Conservation (phyloP, 2,888 invertebrate genomes). For the Furcula furcula region DNA sequence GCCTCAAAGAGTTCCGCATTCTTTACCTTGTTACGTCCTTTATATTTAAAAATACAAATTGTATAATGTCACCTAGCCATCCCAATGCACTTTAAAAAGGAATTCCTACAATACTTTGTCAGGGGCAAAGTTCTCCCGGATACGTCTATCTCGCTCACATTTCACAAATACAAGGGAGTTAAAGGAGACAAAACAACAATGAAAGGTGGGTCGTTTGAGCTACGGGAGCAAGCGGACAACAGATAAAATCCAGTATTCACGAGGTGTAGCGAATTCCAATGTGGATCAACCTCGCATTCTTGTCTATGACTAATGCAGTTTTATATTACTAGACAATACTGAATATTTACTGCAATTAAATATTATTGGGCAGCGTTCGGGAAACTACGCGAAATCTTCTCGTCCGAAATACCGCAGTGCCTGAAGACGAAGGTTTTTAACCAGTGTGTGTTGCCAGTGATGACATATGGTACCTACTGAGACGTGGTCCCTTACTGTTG, state of each 20-base stretch:
- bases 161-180: slow-evolving; percentile 1
- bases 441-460: too few relatives aligned
- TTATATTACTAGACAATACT: slow-evolving; percentile 12
- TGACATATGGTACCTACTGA: too few relatives aligned
- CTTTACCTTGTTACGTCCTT: too few relatives aligned
- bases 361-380: too few relatives aligned
- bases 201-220: slow-evolving; percentile 8
- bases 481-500: too few relatives aligned
- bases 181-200: slow-evolving; percentile 9
- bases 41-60: too few relatives aligned
- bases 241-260: slow-evolving; percentile 30
- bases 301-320: slow-evolving; percentile 25
- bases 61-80: too few relatives aligned
- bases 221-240: slow-evolving; percentile 11
- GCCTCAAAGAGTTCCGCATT: too few relatives aligned
- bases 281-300: slow-evolving; percentile 25
- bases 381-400: too few relatives aligned
- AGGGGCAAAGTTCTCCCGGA: not conserved
- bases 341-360: slow-evolving; percentile 2
- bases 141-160: slow-evolving; percentile 12
- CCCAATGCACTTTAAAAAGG: not conserved
- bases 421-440: too few relatives aligned
- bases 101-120: too few relatives aligned
- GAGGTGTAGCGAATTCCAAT: slow-evolving; percentile 20
- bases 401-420: too few relatives aligned